These are phyloP conservation scores for Melopsittacus undulatus DNA, from an alignment of 2,797 vertebrate genomes.

Conservation along the genomic window DNA sequence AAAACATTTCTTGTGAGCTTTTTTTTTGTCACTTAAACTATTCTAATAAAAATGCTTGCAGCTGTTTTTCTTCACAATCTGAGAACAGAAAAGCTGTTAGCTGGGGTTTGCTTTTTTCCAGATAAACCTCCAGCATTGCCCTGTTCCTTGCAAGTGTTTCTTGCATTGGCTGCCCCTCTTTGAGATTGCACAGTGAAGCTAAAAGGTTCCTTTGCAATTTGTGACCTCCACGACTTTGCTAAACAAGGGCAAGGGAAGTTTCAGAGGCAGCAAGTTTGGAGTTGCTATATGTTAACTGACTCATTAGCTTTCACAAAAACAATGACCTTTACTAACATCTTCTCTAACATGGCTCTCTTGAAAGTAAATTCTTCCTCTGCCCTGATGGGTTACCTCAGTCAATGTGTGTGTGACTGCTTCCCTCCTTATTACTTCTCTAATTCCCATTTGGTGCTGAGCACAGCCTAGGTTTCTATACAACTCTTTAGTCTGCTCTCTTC, in stretches of 20 bases:
- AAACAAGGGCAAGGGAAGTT: not conserved
- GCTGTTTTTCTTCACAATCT: not conserved
- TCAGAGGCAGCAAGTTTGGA: not conserved
- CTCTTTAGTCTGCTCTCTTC: not conserved
- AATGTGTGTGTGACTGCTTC: not conserved
- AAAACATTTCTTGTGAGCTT: not conserved
- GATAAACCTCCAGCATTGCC: not conserved
- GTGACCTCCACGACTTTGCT: not conserved
- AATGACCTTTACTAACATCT: not conserved
- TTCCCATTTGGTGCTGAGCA: not conserved
- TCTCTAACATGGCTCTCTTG: not conserved
- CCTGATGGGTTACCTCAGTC: not conserved
- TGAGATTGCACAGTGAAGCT: not conserved
- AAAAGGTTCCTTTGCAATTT: not conserved
- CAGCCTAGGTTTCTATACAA: not conserved
- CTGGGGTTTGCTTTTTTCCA: not conserved
- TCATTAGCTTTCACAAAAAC: slow-evolving; percentile 3
- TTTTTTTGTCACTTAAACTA: not conserved
- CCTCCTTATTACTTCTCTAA: not conserved
- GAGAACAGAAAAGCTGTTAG: not conserved
- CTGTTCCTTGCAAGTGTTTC: not conserved
- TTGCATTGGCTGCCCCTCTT: not conserved
- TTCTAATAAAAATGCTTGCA: not conserved
- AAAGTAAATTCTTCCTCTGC: not conserved
- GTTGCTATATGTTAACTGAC: not conserved